Evolutionary conservation across 2,888 invertebrate genomes (phyloP).

Genomic region (Ophion slaviceki): DNA sequence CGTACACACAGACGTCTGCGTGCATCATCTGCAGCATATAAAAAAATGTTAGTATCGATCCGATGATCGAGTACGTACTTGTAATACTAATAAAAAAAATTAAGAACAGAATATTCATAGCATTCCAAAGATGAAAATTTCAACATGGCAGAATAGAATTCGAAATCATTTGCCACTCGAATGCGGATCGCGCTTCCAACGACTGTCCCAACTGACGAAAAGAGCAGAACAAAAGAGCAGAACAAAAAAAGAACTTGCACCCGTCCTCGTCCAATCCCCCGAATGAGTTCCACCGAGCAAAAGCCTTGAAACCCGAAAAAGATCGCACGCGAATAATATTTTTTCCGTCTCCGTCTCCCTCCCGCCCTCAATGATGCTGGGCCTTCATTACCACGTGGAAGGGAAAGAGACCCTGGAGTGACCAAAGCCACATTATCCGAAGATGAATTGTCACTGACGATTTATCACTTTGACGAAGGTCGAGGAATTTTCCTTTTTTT

Average conservation of each 20-base stretch:
- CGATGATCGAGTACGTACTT: no score
- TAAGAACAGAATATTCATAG: background rate
- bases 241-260: constrained; percentile 12
- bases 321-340: constrained; percentile 34
- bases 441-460: constrained; percentile 75
- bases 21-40: no score
- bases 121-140: background rate
- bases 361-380: constrained; percentile 24
- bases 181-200: background rate
- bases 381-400: constrained; percentile 52
- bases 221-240: background rate
- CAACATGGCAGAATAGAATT: background rate
- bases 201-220: background rate
- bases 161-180: background rate
- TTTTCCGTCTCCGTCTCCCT: constrained; percentile 32
- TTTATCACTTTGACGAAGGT: constrained; percentile 74
- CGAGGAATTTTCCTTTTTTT: constrained; percentile 29
- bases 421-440: constrained; percentile 20
- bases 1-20: no score
- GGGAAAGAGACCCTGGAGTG: constrained; percentile 45
- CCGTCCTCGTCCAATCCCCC: background rate
- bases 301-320: constrained; percentile 49
- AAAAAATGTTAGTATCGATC: no score
- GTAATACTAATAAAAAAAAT: background rate
- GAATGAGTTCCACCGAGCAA: constrained; percentile 17